These are phyloP conservation scores for Rhabdomys dilectus DNA, from an alignment of 2,113 vertebrate genomes.

Conservation along the genomic window DNA sequence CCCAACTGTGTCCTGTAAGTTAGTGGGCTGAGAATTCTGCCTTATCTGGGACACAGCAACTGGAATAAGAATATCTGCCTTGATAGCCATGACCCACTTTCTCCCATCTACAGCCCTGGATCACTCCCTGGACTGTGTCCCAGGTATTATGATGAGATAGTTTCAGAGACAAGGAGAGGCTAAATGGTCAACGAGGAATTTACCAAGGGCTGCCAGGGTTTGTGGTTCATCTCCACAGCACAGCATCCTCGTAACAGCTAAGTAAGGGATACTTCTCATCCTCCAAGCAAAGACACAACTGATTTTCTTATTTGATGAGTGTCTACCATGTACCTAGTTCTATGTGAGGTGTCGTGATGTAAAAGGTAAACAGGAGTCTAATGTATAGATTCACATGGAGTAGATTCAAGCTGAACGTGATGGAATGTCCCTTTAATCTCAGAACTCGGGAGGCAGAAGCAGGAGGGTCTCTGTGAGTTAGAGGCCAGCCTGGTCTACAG, in stretches of 20 bases:
- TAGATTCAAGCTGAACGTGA: not conserved
- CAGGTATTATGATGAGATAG: slow-evolving; percentile 48
- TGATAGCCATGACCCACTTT: slow-evolving; percentile 55
- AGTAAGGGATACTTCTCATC: slow-evolving; percentile 22
- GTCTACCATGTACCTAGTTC: not conserved
- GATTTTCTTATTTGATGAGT: slow-evolving; percentile 24
- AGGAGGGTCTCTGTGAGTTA: not conserved
- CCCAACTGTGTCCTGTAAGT: slow-evolving; percentile 64
- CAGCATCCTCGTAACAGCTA: not conserved
- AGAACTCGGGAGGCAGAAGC: not conserved
- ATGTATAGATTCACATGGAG: not conserved
- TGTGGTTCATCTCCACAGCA: not conserved
- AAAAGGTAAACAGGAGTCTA: slow-evolving; percentile 8
- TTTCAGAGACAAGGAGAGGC: slow-evolving; percentile 8
- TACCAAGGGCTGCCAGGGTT: slow-evolving; percentile 44
- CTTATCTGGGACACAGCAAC: slow-evolving; percentile 55
- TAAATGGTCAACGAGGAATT: slow-evolving; percentile 25
- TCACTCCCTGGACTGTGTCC: slow-evolving; percentile 47
- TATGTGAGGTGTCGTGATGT: not conserved
- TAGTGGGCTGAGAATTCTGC: slow-evolving; percentile 62
- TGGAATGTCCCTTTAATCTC: not conserved
- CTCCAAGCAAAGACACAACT: not conserved
- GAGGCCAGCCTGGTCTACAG: not conserved
- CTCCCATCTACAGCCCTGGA: slow-evolving; percentile 1
- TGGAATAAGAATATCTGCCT: slow-evolving; percentile 64